Percentiles rank a stretch among this genome's conserved stretches.
phyloP scores from a whole-genome alignment of 2,113 vertebrate species.

The Heliornis fulica region DNA sequence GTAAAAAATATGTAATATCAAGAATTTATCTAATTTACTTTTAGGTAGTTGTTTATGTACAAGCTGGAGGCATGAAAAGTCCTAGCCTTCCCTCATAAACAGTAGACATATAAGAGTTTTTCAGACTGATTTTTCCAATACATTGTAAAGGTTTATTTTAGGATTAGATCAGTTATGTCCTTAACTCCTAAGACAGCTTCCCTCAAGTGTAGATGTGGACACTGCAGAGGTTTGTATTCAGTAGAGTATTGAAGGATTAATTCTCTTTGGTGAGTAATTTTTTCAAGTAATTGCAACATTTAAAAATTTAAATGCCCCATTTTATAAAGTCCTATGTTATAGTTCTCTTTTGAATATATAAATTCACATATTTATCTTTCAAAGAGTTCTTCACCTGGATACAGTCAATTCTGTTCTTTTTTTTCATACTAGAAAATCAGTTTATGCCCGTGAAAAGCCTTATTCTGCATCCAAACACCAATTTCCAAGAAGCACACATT shows the following conservation, averaged over 20 bases:
- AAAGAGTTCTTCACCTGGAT: not conserved
- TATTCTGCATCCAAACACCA: not conserved
- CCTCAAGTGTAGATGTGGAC: not conserved
- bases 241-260: not conserved
- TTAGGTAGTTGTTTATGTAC: not conserved
- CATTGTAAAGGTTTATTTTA: not conserved
- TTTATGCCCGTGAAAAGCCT: not conserved
- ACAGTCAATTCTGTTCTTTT: not conserved
- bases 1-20: not conserved
- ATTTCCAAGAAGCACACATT: not conserved
- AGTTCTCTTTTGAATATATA: not conserved
- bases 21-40: not conserved
- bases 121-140: not conserved
- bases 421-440: not conserved
- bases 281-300: not conserved
- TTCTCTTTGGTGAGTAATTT: not conserved
- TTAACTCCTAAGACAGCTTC: not conserved
- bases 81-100: not conserved
- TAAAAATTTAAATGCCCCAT: no score
- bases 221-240: not conserved
- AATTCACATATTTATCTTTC: fast-evolving
- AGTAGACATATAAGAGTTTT: not conserved
- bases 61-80: not conserved
- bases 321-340: not conserved
- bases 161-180: not conserved